These are phyloP conservation scores for Cyrtodaria siliqua DNA, from an alignment of 2,888 invertebrate species.

Conservation along the genomic window DNA sequence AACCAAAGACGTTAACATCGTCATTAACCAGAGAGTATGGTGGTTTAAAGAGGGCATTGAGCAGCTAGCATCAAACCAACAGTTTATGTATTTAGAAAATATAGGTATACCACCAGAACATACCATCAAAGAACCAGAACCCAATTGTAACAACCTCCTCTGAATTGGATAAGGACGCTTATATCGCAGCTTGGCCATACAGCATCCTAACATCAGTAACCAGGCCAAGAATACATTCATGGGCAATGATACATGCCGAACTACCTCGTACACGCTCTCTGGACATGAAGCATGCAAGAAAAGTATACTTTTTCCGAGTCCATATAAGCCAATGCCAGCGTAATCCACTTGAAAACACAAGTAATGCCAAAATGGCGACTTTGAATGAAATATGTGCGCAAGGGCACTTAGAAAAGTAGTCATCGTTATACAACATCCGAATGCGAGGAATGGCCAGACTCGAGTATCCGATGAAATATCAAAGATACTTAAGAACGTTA, in stretches of 20 bases:
- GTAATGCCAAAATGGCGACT: slow-evolving; percentile 72
- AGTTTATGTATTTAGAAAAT: slow-evolving; percentile 56
- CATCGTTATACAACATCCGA: slow-evolving; percentile 58
- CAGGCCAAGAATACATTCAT: slow-evolving; percentile 64
- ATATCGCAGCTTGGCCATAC: slow-evolving; percentile 68
- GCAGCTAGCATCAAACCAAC: slow-evolving; percentile 51
- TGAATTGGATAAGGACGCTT: slow-evolving; percentile 65
- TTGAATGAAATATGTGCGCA: slow-evolving; percentile 77
- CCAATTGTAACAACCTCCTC: slow-evolving; percentile 69
- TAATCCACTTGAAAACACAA: slow-evolving; percentile 77
- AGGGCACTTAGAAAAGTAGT: slow-evolving; percentile 66
- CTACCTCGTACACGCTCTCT: slow-evolving; percentile 33
- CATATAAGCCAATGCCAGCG: slow-evolving; percentile 73
- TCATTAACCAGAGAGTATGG: slow-evolving; percentile 57
- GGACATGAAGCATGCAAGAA: slow-evolving; percentile 68
- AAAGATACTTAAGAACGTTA: not conserved
- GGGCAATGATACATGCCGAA: slow-evolving; percentile 47
- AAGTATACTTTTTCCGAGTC: slow-evolving; percentile 66
- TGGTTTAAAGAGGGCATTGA: slow-evolving; percentile 63
- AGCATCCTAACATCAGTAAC: slow-evolving; percentile 63
- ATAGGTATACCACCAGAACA: slow-evolving; percentile 55
- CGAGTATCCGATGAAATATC: slow-evolving; percentile 20
- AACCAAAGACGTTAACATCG: slow-evolving; percentile 60
- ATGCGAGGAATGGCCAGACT: slow-evolving; percentile 58
- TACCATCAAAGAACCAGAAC: slow-evolving; percentile 53